Percentiles rank a stretch among this genome's conserved stretches.
Evolutionary conservation across 2,797 vertebrate species (phyloP).

Genomic region (Cheirogaleus major): DNA sequence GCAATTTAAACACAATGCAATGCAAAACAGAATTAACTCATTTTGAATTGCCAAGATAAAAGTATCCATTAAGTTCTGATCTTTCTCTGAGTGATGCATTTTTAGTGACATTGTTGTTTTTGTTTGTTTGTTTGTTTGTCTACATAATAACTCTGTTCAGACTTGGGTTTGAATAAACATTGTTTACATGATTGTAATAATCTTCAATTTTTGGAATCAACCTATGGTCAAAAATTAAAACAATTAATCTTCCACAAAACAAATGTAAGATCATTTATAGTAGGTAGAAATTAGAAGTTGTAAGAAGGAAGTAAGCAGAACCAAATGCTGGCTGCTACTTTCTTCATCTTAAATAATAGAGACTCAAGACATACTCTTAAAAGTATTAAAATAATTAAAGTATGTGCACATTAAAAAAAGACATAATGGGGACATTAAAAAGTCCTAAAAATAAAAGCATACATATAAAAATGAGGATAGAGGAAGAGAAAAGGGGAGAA

Average conservation of each 20-base stretch:
- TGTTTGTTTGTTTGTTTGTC: too few relatives aligned
- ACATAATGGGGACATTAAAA: not conserved
- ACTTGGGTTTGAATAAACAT: not conserved
- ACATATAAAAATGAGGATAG: not conserved
- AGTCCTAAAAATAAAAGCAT: not conserved
- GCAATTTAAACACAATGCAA: not conserved
- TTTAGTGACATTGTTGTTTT: not conserved
- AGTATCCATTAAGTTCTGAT: not conserved
- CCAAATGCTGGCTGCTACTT: not conserved
- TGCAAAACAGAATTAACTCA: not conserved
- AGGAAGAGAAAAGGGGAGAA: too few relatives aligned
- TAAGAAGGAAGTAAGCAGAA: not conserved
- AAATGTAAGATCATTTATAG: not conserved
- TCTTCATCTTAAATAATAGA: not conserved
- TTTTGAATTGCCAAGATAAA: not conserved
- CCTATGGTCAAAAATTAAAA: not conserved
- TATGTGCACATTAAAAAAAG: not conserved
- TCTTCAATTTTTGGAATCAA: not conserved
- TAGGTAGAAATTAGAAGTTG: not conserved
- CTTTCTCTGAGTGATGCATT: not conserved
- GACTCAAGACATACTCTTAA: not conserved
- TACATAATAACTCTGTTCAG: not conserved
- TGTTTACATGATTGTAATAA: not conserved
- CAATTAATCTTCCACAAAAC: not conserved
- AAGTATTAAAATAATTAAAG: accelerated